Evolutionary conservation across 2,113 vertebrate genomes (phyloP).

Genomic region (Synchiropus splendidus): DNA sequence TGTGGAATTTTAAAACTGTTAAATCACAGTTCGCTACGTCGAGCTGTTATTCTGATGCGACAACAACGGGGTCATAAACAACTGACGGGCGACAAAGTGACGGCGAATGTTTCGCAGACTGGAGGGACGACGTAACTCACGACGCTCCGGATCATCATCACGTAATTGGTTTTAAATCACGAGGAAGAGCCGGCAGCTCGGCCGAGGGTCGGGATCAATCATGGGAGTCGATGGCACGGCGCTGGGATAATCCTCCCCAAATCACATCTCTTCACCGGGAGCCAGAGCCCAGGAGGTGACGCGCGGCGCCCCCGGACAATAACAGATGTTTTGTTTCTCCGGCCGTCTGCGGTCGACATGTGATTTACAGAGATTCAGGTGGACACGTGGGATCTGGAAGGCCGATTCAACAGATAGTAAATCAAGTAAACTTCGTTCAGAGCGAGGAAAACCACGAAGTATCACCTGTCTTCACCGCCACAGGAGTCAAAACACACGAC

Average conservation of each 20-base stretch:
- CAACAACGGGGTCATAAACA: no score
- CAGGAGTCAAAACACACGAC: no score
- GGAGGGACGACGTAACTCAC: neutral
- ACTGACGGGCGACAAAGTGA: no score
- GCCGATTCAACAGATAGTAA: no score
- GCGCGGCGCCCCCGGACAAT: neutral
- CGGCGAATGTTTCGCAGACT: no score
- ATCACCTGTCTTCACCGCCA: no score
- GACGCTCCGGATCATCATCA: conserved; percentile 43
- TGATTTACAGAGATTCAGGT: conserved; percentile 39
- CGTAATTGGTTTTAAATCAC: conserved; percentile 59
- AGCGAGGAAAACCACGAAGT: no score
- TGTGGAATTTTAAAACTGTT: no score
- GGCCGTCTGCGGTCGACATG: conserved; percentile 36
- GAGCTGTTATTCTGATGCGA: no score
- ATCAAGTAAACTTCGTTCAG: no score
- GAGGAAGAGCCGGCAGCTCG: conserved; percentile 29
- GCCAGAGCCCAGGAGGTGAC: conserved; percentile 2
- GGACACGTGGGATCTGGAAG: no score
- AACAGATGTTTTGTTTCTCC: conserved; percentile 18
- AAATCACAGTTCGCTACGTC: no score
- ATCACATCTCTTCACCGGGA: conserved; percentile 19
- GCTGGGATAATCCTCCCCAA: conserved; percentile 37
- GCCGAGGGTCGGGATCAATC: conserved; percentile 34
- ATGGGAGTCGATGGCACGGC: conserved; percentile 43